Percentiles rank a stretch among this genome's conserved stretches.
These are phyloP conservation scores for Leptopilina boulardi DNA, from an alignment of 1,140 invertebrate species.

Conservation along the genomic window DNA sequence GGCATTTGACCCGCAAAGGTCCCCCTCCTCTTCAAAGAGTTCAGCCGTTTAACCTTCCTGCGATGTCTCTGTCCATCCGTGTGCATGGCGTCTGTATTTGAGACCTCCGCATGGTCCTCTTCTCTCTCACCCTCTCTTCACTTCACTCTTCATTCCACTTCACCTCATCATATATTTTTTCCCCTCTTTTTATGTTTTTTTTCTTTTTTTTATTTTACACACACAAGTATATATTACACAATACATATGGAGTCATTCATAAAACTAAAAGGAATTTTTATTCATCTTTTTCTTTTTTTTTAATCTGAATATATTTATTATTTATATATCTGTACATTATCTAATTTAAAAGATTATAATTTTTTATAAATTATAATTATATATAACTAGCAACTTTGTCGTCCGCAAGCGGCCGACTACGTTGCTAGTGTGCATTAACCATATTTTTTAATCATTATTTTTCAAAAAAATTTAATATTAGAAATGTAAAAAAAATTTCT, in stretches of 20 bases:
- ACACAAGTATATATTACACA: neutral
- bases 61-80: conserved; percentile 68
- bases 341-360: too few species aligned
- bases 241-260: neutral
- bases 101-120: conserved; percentile 48
- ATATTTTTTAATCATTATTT: too few species aligned
- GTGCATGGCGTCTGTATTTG: conserved; percentile 5
- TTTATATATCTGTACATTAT: too few species aligned
- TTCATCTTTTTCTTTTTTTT: too few species aligned
- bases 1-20: conserved; percentile 69
- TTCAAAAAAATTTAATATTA: too few species aligned
- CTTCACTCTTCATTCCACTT: conserved; percentile 36
- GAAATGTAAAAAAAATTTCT: too few species aligned
- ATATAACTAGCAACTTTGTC: too few species aligned
- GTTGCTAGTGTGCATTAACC: too few species aligned
- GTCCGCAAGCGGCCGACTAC: too few species aligned
- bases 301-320: too few species aligned
- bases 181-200: conserved; percentile 56
- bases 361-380: too few species aligned
- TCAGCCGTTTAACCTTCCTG: conserved; percentile 71
- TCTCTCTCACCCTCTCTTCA: conserved; percentile 45
- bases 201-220: conserved; percentile 47
- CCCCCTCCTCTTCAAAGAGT: conserved; percentile 55
- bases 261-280: neutral
- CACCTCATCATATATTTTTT: conserved; percentile 52